Base-by-base conservation (phyloP, 2,113 vertebrate species). In the Xenopus borealis region DNA sequence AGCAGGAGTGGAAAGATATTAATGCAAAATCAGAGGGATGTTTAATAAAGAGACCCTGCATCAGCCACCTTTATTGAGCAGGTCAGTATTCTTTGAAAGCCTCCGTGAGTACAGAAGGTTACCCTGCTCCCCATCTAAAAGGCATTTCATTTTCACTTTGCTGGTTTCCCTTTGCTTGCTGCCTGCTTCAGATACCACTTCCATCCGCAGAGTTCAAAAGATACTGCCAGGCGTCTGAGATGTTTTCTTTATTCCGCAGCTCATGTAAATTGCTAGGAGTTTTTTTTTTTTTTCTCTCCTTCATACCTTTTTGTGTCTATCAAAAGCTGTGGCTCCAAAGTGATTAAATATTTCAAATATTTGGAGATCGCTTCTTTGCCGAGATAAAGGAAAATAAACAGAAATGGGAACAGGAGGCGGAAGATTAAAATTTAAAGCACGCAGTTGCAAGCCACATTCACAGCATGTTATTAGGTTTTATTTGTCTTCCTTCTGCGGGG, bases 341-440 rank as follows among this genome's bases (percentile, higher is more conserved):
- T 55, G 66, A 76, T 76, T 76, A 69, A 76, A 69, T 63, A 76
- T 76, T 55, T 76, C 47, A 69, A 76, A 76, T 76, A 76, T 76
- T 69, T 76, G 58, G 46, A 40, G 73, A 69, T 69, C 58, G 14
- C 30, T 27, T 69, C 66, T 55, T 27, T 69, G 66, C 44, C 5
- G 13, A 69, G 73, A 69, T 76, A 69, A 69, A 63, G 58, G 59
- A 62, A 55, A 40, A 47, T 52, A 61, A 61, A 62, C 72, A 58
- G 55, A 61, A 27, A 75, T 16, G 53, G 27, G 55, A 47, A 20
- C 30, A 46, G 45, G 33, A 44, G 47, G 12, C 62, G 47, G 8
- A 7, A 62, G 46, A 76, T 76, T 76, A 69, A 63, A 69, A 76
- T 69, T 69, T 62, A 69, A 68, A 62, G 72, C 72, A 75, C 57